Percentiles rank a stretch among this genome's conserved stretches.
Evolutionary conservation across 2,888 invertebrate species (phyloP).

Genomic region (Achlya flavicornis): DNA sequence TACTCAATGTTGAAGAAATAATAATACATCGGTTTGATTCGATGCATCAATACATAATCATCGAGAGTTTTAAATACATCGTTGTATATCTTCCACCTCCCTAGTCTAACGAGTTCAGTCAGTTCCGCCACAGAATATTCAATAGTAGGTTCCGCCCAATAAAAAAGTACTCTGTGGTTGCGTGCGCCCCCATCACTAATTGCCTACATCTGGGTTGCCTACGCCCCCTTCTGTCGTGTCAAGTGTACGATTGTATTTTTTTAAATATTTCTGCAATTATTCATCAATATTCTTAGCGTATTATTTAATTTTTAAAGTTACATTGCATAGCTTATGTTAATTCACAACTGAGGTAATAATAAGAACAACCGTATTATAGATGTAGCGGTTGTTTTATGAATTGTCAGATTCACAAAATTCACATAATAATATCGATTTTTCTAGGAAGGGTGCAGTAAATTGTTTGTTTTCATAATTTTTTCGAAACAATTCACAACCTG

Average conservation of each 20-base stretch:
- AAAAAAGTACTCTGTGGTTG: too few species aligned
- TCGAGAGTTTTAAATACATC: too few species aligned
- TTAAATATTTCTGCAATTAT: conserved; percentile 15
- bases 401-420: conserved; percentile 26
- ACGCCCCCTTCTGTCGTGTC: conserved; percentile 55
- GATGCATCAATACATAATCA: too few species aligned
- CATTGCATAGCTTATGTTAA: not conserved
- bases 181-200: conserved; percentile 11
- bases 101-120: too few species aligned
- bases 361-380: not conserved
- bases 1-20: too few species aligned
- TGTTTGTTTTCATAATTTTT: conserved; percentile 24
- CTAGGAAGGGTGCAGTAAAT: conserved; percentile 38
- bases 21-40: too few species aligned
- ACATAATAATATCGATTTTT: conserved; percentile 54
- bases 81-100: too few species aligned
- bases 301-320: conserved; percentile 16
- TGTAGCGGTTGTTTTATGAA: not conserved
- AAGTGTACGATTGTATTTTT: conserved; percentile 41
- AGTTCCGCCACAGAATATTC: too few species aligned
- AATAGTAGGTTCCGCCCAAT: too few species aligned
- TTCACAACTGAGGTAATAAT: conserved; percentile 17
- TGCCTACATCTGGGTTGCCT: too few species aligned
- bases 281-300: conserved; percentile 18
- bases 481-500: conserved; percentile 16